phyloP scores from a whole-genome alignment of 2,797 vertebrate species.

The Poeciliopsis presidionis region DNA sequence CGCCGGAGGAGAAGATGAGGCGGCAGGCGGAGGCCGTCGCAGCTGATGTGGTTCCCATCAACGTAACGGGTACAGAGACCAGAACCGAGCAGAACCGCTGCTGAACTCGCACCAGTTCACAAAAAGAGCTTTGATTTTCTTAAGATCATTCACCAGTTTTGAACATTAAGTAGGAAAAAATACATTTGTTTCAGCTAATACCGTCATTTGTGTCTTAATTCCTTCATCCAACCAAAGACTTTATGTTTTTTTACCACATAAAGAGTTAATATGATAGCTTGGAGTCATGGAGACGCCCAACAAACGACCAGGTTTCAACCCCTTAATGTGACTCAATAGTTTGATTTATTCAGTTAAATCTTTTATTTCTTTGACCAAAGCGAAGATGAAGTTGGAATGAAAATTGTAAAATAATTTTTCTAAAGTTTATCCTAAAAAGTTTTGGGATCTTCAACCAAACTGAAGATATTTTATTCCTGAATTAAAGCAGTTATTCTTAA shows the following conservation, averaged over 20 bases:
- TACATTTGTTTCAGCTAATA: not conserved
- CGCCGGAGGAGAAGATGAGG: conserved; percentile 94
- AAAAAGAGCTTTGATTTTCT: not conserved
- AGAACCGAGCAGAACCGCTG: too few relatives aligned
- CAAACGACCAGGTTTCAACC: not conserved
- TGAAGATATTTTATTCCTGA: too few relatives aligned
- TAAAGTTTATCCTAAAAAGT: too few relatives aligned
- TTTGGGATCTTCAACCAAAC: too few relatives aligned
- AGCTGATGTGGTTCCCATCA: conserved; percentile 90
- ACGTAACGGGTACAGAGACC: conserved; percentile 72
- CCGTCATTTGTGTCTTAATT: not conserved
- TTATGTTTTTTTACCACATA: not conserved
- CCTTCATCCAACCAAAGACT: not conserved
- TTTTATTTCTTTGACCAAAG: not conserved
- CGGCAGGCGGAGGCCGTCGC: conserved; percentile 86
- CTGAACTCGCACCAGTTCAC: not conserved
- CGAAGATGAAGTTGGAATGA: not conserved
- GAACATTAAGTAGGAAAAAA: not conserved
- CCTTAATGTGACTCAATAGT: not conserved
- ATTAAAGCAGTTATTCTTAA: too few relatives aligned
- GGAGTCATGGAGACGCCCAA: not conserved
- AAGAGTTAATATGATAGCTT: not conserved
- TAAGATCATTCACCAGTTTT: not conserved
- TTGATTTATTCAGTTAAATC: not conserved
- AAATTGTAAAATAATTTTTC: not conserved